Percentiles rank a stretch among this genome's conserved stretches.
These are phyloP conservation scores for Eretmodus cyanostictus DNA, from an alignment of 2,113 vertebrate genomes.

Conservation along the genomic window DNA sequence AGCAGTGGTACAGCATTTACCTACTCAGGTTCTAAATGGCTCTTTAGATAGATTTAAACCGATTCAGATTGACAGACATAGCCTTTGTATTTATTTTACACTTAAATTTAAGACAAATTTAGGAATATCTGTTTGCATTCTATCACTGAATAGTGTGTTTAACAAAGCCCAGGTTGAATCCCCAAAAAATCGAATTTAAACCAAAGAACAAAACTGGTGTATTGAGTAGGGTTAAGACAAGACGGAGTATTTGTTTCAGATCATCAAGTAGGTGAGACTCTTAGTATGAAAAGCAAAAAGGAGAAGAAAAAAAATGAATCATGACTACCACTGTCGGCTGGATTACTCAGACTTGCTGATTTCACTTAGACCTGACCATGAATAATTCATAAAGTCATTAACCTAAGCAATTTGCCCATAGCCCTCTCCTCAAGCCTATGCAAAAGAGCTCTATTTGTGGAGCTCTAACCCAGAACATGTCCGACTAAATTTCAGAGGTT, in stretches of 20 bases:
- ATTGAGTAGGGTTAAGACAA: not conserved
- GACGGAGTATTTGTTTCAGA: not conserved
- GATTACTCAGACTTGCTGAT: conserved; percentile 34
- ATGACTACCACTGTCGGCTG: not conserved
- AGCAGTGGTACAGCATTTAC: not conserved
- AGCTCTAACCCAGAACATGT: conserved; percentile 23
- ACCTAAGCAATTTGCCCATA: conserved; percentile 54
- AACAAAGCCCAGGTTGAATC: not conserved
- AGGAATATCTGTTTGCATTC: not conserved
- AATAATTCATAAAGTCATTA: conserved; percentile 67
- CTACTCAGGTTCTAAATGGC: not conserved
- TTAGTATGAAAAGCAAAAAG: not conserved
- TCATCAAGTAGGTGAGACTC: not conserved
- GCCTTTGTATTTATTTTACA: not conserved
- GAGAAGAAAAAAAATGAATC: not conserved
- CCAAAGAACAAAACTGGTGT: not conserved
- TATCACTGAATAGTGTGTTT: not conserved
- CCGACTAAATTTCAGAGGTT: conserved; percentile 33
- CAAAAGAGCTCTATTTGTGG: conserved; percentile 36
- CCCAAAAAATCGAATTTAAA: not conserved
- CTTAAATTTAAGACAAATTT: not conserved
- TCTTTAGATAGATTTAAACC: not conserved
- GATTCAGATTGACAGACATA: not conserved
- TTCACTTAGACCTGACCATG: conserved; percentile 48
- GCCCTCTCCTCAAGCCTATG: conserved; percentile 33